Evolutionary conservation across 2,113 vertebrate species (phyloP), one percentile per base, ranked within the genome.

Genomic region (Bambusicola thoracicus): DNA sequence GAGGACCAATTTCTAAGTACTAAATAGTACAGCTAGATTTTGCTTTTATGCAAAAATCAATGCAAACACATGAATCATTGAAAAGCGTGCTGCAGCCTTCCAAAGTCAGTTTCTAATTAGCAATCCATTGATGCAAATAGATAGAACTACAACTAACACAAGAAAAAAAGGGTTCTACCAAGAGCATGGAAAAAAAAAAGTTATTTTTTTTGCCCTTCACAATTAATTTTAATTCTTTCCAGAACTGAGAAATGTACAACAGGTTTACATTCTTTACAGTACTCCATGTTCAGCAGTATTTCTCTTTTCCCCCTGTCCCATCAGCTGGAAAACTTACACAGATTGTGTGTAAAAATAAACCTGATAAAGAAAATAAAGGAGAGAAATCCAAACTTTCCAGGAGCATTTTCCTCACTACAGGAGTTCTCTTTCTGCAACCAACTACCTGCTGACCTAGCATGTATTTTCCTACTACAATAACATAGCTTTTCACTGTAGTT

Each of bases 31-130:
- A 97, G 96, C 94, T 98, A 96, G 93, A 93, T 96, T 97, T 97
- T 90, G 87, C 92, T 94, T 93, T 97, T 96, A 97, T 97, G 97
- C 93, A 94, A 97, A 98, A 98, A 98, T 98, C 97, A 98, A 97
- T 97, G 91, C 86, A 95, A 97, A 97, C 95, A 85, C 96, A 96
- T 98, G 97, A 98, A 97, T 98, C 97, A 97, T 88, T 93, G 74
- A 92, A 87, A 96, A 96, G 93, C 34, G 8, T 43, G 84, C 90
- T 87, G 83, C 90, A 96, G 95, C 66, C 75, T 97, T 97, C 95
- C 96, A 96, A 89, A 97, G 91, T 97, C 94, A 94, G 96, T 94
- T 95, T 95, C 95, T 97, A 97, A 98, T 98, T 97, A 98, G 97
- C 95, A 97, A 94, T 92, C 49, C 87, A 97, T 97, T 90, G 97